These are phyloP conservation scores for Griposia aprilina DNA, from an alignment of 2,888 invertebrate genomes.

Conservation along the genomic window DNA sequence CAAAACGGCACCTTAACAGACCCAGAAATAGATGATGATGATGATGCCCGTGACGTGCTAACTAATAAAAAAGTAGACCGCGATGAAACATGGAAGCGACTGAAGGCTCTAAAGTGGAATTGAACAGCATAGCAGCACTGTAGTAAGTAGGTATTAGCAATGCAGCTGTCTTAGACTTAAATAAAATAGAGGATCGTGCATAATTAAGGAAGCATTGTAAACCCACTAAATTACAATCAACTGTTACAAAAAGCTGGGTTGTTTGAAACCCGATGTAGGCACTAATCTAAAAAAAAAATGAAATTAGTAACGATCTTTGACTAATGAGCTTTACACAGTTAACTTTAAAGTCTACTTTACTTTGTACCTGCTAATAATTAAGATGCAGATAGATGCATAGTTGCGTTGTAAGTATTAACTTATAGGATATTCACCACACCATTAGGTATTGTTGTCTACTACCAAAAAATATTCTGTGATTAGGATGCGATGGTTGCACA, in stretches of 20 bases:
- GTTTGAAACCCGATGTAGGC: not conserved
- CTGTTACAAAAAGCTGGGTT: no score
- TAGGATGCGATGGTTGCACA: conserved; percentile 2
- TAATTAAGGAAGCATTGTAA: not conserved
- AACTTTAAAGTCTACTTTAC: conserved; percentile 8
- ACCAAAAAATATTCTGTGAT: conserved; percentile 19
- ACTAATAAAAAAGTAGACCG: not conserved
- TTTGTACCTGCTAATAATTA: not conserved
- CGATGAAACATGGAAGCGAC: not conserved
- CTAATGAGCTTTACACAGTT: not conserved
- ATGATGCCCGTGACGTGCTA: no score
- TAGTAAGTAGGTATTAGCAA: not conserved
- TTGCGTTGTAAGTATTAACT: not conserved
- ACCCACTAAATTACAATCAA: not conserved
- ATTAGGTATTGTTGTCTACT: conserved; percentile 21
- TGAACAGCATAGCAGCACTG: not conserved
- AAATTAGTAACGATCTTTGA: not conserved
- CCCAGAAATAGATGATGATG: not conserved
- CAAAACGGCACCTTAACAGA: not conserved
- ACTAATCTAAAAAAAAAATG: not conserved
- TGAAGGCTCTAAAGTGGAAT: not conserved
- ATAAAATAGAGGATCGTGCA: not conserved
- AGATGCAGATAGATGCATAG: conserved; percentile 6
- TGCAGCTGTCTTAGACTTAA: not conserved
- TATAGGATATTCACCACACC: not conserved